These are phyloP conservation scores for Catostylus mosaicus DNA, from an alignment of 30 jellyfish, hydroid and myxozoan species.

Conservation along the genomic window DNA sequence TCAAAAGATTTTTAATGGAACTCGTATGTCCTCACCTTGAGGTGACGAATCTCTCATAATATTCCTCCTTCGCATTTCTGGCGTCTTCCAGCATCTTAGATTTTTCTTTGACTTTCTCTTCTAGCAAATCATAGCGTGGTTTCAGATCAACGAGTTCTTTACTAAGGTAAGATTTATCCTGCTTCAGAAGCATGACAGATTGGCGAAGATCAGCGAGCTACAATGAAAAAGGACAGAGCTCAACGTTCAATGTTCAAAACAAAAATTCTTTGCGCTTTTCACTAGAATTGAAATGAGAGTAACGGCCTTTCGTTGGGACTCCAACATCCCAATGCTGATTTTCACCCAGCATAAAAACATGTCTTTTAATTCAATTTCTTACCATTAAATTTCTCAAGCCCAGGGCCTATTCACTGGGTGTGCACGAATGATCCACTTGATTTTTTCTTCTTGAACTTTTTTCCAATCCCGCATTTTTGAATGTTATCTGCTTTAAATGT, in stretches of 20 bases:
- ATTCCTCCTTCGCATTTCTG: slow-evolving; percentile 78
- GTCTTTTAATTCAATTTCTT: neutral
- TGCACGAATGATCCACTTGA: no score
- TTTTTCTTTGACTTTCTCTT: slow-evolving; percentile 64
- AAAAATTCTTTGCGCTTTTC: neutral
- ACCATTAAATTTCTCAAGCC: neutral
- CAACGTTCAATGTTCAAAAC: neutral
- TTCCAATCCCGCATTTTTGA: no score
- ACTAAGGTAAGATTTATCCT: slow-evolving; percentile 74
- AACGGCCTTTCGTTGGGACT: neutral
- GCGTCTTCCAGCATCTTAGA: slow-evolving; percentile 67
- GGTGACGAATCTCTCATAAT: slow-evolving; percentile 72
- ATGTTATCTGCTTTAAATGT: no score
- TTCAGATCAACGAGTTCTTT: slow-evolving; percentile 68
- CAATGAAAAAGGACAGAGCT: neutral
- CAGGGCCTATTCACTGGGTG: no score
- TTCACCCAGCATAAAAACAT: neutral
- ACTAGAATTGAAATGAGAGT: neutral
- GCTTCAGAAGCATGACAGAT: slow-evolving; percentile 57
- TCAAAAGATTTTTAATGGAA: no score
- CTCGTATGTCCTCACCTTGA: slow-evolving; percentile 78
- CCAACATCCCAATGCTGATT: neutral
- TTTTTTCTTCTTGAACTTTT: no score
- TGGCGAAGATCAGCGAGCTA: slow-evolving; percentile 60
- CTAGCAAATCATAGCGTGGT: slow-evolving; percentile 72